Evolutionary conservation across 35 echinoderm and acorn worm genomes (phyloP).

Genomic region (Hemicentrotus pulcherrimus): DNA sequence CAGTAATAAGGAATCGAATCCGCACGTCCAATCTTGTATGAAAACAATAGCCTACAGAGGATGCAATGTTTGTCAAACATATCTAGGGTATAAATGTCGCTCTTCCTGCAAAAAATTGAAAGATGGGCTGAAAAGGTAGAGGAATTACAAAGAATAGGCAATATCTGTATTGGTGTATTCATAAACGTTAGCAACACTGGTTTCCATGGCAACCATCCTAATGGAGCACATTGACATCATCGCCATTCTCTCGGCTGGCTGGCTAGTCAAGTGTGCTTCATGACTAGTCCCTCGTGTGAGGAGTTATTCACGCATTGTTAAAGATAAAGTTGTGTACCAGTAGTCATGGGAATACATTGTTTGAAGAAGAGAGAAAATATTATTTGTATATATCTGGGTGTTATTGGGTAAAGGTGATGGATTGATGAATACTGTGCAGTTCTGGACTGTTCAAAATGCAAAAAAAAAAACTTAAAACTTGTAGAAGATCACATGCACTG

Average conservation of each 20-base stretch:
- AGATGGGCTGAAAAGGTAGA: neutral
- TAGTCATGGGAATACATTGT: too few relatives aligned
- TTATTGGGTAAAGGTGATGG: too few relatives aligned
- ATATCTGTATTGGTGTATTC: neutral
- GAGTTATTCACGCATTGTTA: neutral
- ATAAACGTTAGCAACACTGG: neutral
- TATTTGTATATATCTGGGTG: too few relatives aligned
- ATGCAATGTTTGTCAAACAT: neutral
- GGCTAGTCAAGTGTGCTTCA: neutral
- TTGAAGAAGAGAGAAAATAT: too few relatives aligned
- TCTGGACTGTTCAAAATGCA: too few relatives aligned
- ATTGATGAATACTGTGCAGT: too few relatives aligned
- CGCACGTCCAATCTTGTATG: neutral
- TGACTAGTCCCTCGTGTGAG: neutral
- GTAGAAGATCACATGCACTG: too few relatives aligned
- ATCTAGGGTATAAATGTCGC: neutral
- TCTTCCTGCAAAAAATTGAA: neutral
- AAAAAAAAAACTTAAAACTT: too few relatives aligned
- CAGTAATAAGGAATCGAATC: too few relatives aligned
- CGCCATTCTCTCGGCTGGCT: neutral
- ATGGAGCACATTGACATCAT: neutral
- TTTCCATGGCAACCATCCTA: neutral
- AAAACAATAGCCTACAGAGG: neutral
- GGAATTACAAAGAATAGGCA: neutral
- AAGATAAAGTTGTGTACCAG: neutral